phyloP scores from a whole-genome alignment of 2,113 vertebrate genomes.

The Tyto alba region DNA sequence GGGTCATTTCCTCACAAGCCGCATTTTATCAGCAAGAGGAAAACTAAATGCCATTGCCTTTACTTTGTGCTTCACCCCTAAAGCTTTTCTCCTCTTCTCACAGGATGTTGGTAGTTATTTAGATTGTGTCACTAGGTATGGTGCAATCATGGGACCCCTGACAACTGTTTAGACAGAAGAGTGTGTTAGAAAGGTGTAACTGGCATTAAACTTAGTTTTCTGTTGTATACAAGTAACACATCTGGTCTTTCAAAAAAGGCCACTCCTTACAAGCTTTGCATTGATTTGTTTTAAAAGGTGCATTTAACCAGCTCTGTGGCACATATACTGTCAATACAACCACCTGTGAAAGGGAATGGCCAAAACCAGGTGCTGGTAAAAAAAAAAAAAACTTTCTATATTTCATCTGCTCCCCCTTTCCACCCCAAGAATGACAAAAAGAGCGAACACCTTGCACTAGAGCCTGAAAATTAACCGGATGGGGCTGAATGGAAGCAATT shows the following conservation, averaged over 20 bases:
- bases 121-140: too few relatives aligned
- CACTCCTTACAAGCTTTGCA: neutral
- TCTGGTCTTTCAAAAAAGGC: neutral
- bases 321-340: fast-evolving
- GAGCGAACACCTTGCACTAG: neutral
- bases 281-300: neutral
- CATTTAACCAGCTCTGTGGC: neutral
- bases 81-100: neutral
- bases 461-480: neutral
- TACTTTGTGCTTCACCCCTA: neutral
- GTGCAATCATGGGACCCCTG: neutral
- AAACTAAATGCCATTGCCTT: neutral
- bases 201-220: neutral
- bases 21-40: neutral
- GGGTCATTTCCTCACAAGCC: neutral
- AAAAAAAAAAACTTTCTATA: neutral
- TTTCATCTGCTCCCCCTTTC: neutral
- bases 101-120: neutral
- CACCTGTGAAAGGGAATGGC: neutral
- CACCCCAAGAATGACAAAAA: neutral
- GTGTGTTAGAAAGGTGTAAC: neutral
- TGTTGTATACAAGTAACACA: neutral
- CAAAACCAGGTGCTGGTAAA: neutral
- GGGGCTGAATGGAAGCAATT: neutral
- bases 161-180: neutral